Evolutionary conservation across 2,113 vertebrate species (phyloP).

Genomic region (Eurypyga helias): DNA sequence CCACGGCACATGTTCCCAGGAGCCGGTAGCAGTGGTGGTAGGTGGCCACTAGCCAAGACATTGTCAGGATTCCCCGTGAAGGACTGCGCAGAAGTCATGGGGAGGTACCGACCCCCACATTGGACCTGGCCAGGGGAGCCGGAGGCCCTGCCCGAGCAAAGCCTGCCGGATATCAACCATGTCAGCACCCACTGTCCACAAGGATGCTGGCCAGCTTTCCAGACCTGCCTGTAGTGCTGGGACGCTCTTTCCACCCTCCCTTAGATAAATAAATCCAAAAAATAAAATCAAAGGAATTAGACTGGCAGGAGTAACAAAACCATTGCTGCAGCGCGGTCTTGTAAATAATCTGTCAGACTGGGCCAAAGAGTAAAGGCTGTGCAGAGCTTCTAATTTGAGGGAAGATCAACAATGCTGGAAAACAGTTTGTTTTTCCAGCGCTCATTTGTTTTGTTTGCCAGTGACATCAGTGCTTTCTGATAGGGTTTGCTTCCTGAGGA

Average conservation of each 20-base stretch:
- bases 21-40: rapidly evolving
- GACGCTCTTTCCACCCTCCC: background rate
- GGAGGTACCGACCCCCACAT: background rate
- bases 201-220: background rate
- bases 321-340: background rate
- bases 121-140: rapidly evolving
- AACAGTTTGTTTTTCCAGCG: conserved; percentile 53
- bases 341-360: conserved; percentile 21
- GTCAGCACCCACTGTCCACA: background rate
- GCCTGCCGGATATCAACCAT: background rate
- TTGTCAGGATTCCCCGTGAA: background rate
- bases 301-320: conserved; percentile 24
- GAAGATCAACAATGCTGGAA: conserved; percentile 20
- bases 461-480: conserved; percentile 64
- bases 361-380: conserved; percentile 1
- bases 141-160: background rate
- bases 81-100: background rate
- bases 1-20: background rate
- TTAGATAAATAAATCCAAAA: conserved; percentile 23
- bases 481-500: conserved; percentile 70
- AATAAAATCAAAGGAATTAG: conserved; percentile 29
- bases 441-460: conserved; percentile 69
- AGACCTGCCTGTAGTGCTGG: background rate
- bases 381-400: conserved; percentile 46
- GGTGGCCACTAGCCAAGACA: rapidly evolving